These are phyloP conservation scores for Euthynnus affinis DNA, from an alignment of 2,797 vertebrate genomes.

Conservation along the genomic window DNA sequence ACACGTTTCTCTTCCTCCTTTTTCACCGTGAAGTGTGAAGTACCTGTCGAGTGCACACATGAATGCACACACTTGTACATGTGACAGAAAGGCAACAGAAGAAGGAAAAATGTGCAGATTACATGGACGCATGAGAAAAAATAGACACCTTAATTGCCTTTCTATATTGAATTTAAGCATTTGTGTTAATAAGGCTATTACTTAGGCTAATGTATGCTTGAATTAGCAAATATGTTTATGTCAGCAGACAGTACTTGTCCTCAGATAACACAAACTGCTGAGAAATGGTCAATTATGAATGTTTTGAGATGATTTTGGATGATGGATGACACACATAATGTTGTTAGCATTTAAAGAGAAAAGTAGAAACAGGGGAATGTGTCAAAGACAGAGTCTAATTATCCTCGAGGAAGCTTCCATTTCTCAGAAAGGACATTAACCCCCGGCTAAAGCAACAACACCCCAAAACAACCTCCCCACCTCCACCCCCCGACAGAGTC, in stretches of 20 bases:
- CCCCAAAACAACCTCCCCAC: neutral
- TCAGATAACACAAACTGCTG: conserved; percentile 5
- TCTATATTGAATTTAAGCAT: neutral
- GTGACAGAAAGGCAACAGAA: conserved; percentile 18
- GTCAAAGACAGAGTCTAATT: conserved; percentile 36
- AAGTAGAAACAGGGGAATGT: neutral
- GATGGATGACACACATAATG: conserved; percentile 13
- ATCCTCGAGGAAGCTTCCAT: conserved; percentile 33
- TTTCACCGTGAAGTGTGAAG: conserved; percentile 63
- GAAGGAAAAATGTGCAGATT: neutral
- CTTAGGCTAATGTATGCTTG: conserved; percentile 27
- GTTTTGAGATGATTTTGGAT: neutral
- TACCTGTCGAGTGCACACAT: conserved; percentile 4
- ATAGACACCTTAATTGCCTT: neutral
- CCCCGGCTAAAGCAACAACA: conserved; percentile 30
- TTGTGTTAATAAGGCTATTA: conserved; percentile 4
- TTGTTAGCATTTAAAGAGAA: conserved; percentile 11
- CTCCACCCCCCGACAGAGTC: neutral
- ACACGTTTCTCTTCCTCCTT: conserved; percentile 29
- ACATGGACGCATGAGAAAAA: conserved; percentile 1
- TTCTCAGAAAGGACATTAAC: conserved; percentile 40
- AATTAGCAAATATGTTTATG: conserved; percentile 11
- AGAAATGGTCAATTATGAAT: neutral
- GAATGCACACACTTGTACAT: conserved; percentile 24
- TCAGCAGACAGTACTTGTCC: neutral